These are phyloP conservation scores for Gallinago jamesoni DNA, from an alignment of 2,113 vertebrate species.

Conservation along the genomic window DNA sequence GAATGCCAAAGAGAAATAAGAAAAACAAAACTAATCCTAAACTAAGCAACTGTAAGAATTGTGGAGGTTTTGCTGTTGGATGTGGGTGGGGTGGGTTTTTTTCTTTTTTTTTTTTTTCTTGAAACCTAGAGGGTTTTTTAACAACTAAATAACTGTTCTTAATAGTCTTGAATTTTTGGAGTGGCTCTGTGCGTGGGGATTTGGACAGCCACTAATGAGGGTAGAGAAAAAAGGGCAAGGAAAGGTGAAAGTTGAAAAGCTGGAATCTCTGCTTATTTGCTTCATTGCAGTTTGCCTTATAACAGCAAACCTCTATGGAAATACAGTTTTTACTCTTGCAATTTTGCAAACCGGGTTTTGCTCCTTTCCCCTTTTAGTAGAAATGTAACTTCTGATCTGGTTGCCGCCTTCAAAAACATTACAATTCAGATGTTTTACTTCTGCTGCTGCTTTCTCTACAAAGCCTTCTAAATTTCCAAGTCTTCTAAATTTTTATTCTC, in stretches of 20 bases:
- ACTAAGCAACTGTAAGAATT: background rate
- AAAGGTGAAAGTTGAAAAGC: background rate
- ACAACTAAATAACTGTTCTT: background rate
- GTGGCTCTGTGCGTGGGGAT: background rate
- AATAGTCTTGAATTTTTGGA: background rate
- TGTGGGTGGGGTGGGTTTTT: too few species aligned
- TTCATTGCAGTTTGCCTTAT: background rate
- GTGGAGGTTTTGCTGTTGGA: background rate
- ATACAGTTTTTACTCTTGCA: background rate
- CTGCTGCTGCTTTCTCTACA: background rate
- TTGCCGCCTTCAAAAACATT: background rate
- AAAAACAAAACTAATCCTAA: slow-evolving; percentile 19
- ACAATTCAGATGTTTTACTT: background rate
- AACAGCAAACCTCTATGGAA: background rate
- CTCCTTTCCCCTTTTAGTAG: background rate
- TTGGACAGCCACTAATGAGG: background rate
- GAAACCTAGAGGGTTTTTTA: background rate
- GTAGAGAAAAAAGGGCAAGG: background rate
- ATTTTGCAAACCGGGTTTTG: background rate
- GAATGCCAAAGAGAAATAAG: slow-evolving; percentile 8
- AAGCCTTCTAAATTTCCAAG: background rate
- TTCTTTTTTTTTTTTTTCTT: background rate
- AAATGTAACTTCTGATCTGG: background rate
- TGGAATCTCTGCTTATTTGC: background rate
- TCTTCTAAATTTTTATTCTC: background rate